These are phyloP conservation scores for Spinibarbus caldwelli DNA, from an alignment of 2,797 vertebrate genomes.

Conservation along the genomic window DNA sequence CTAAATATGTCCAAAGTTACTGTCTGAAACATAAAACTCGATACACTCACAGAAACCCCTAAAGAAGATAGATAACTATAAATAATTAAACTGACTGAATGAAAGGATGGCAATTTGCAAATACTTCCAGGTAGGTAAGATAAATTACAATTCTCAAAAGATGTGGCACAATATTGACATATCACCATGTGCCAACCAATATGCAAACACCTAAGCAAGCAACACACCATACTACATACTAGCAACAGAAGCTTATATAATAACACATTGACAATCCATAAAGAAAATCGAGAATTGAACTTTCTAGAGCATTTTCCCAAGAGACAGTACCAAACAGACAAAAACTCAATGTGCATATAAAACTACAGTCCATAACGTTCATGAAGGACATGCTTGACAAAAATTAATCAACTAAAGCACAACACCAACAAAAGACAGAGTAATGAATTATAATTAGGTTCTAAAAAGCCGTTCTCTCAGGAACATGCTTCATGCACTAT, in stretches of 20 bases:
- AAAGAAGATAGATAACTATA: slow-evolving; percentile 22
- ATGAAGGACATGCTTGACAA: slow-evolving; percentile 63
- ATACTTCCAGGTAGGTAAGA: slow-evolving; percentile 23
- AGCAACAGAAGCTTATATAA: slow-evolving; percentile 7
- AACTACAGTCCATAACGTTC: slow-evolving; percentile 49
- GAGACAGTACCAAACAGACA: neutral
- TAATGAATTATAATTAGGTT: slow-evolving; percentile 63
- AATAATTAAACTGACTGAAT: neutral
- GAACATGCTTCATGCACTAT: slow-evolving; percentile 46
- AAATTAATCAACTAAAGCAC: slow-evolving; percentile 62
- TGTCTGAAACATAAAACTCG: neutral
- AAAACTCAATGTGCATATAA: slow-evolving; percentile 29
- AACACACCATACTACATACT: neutral
- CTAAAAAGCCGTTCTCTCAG: slow-evolving; percentile 60
- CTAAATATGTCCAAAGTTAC: neutral
- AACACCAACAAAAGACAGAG: slow-evolving; percentile 57
- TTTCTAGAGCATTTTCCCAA: neutral
- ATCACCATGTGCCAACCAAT: neutral
- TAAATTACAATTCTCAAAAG: slow-evolving; percentile 16
- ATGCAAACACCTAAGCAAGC: slow-evolving; percentile 10
- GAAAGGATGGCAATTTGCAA: neutral
- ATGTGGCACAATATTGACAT: neutral
- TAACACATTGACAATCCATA: neutral
- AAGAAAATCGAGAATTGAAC: neutral
- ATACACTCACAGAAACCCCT: neutral